Conservation (phyloP, 1,140 invertebrate genomes). For the Protaetia brevitarsis region DNA sequence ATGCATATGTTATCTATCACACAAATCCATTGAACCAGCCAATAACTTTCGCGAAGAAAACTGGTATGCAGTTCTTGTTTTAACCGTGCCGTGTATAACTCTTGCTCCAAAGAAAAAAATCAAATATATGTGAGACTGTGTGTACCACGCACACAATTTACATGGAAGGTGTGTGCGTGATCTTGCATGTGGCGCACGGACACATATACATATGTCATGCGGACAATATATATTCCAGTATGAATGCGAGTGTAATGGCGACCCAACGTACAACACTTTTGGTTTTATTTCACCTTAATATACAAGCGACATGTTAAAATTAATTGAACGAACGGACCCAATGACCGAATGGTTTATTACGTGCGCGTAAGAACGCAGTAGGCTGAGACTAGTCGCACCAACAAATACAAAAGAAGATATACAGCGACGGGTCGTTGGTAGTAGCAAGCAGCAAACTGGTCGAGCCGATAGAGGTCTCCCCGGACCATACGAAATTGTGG, state of each 20-base stretch:
- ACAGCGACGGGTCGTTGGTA: not conserved
- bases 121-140: not conserved
- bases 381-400: not conserved
- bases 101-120: not conserved
- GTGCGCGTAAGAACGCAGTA: not conserved
- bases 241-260: not conserved
- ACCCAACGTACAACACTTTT: not conserved
- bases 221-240: not conserved
- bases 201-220: not conserved
- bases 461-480: not conserved
- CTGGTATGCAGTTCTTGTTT: not conserved
- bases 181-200: not conserved
- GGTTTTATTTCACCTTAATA: slow-evolving; percentile 6
- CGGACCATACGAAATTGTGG: not conserved
- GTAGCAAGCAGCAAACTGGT: not conserved
- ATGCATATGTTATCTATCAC: no score
- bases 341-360: not conserved
- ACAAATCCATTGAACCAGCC: no score
- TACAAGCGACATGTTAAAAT: slow-evolving; percentile 16
- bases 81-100: not conserved
- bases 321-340: not conserved
- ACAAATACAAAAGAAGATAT: not conserved
- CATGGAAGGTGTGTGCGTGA: not conserved
- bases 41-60: no score
- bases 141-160: not conserved